Percentiles rank a stretch among this genome's conserved stretches.
phyloP scores from a whole-genome alignment of 1,140 invertebrate species.

The Thaumatotibia leucotreta region DNA sequence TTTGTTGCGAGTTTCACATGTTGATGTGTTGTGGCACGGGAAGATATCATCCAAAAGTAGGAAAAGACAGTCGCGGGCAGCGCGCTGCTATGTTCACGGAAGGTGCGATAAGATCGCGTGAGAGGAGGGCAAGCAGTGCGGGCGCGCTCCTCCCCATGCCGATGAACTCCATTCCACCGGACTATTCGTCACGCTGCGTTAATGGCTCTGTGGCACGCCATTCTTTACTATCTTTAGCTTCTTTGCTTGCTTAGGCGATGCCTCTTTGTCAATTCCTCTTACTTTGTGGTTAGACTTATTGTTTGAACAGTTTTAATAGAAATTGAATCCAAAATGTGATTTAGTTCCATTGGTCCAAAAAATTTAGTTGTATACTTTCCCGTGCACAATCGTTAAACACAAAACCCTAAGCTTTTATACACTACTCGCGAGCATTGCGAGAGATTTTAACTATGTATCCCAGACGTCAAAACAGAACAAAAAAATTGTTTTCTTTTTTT shows the following conservation, averaged over 20 bases:
- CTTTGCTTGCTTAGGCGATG: constrained; percentile 23
- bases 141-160: constrained; percentile 36
- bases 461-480: too few relatives aligned
- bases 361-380: too few relatives aligned
- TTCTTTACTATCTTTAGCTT: constrained; percentile 54
- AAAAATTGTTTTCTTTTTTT: too few relatives aligned
- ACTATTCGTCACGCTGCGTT: constrained; percentile 71
- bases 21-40: constrained; percentile 1
- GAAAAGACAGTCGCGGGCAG: constrained; percentile 55
- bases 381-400: too few relatives aligned
- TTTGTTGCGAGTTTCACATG: neutral
- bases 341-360: too few relatives aligned
- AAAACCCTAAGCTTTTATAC: too few relatives aligned
- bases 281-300: neutral
- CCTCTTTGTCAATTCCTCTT: neutral
- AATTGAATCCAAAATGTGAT: too few relatives aligned
- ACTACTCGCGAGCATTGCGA: too few relatives aligned
- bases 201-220: constrained; percentile 65
- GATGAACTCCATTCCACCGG: constrained; percentile 36
- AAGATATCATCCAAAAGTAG: constrained; percentile 40
- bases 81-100: constrained; percentile 66
- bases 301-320: too few relatives aligned
- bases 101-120: constrained; percentile 70
- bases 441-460: too few relatives aligned
- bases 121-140: constrained; percentile 52